phyloP scores from a whole-genome alignment of 2,888 invertebrate species.

The Chydorus sphaericus region DNA sequence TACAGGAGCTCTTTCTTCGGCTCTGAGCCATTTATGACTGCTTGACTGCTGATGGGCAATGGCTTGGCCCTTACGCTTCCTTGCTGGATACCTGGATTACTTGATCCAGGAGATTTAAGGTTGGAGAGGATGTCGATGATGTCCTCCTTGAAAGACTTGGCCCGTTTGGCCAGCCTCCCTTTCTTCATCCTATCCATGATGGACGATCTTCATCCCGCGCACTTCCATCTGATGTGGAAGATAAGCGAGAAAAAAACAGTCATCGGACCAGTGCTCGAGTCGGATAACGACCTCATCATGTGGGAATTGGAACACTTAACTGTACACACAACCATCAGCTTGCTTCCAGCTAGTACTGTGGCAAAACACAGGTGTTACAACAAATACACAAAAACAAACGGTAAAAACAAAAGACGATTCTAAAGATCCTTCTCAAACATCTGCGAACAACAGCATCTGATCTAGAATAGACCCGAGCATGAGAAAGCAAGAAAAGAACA shows the following conservation, averaged over 20 bases:
- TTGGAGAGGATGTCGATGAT: constrained; percentile 76
- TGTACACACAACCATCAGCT: too few relatives aligned
- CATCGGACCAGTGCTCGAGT: background rate
- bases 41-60: background rate
- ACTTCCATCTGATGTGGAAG: constrained; percentile 2
- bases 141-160: constrained; percentile 84
- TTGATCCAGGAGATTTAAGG: constrained; percentile 57
- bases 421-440: too few relatives aligned
- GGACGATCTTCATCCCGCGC: background rate
- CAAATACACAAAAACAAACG: too few relatives aligned
- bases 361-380: too few relatives aligned
- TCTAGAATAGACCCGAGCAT: too few relatives aligned
- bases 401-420: too few relatives aligned
- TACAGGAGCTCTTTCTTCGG: background rate
- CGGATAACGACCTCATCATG: constrained; percentile 6
- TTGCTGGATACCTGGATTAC: background rate
- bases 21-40: background rate
- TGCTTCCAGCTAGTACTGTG: too few relatives aligned
- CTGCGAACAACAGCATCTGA: too few relatives aligned
- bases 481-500: too few relatives aligned
- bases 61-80: background rate
- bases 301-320: constrained; percentile 7
- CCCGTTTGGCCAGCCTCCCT: constrained; percentile 53
- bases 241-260: background rate
- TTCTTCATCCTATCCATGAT: constrained; percentile 12